These are phyloP conservation scores for Pardalotus punctatus DNA, from an alignment of 2,113 vertebrate species.

Conservation along the genomic window DNA sequence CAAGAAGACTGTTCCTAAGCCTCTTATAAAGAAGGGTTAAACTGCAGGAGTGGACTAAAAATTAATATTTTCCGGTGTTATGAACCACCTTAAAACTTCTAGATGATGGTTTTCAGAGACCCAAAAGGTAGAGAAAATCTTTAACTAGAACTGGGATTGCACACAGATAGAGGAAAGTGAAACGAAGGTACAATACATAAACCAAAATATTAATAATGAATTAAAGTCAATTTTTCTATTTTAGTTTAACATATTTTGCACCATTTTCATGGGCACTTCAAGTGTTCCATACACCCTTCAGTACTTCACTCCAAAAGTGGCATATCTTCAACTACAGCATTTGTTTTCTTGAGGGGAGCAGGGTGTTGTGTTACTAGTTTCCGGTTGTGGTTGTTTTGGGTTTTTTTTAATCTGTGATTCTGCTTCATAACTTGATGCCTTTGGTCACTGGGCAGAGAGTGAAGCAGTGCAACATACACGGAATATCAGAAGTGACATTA, in stretches of 20 bases:
- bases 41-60: background rate
- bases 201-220: background rate
- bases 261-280: background rate
- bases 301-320: background rate
- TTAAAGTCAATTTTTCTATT: background rate
- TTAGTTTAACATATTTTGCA: background rate
- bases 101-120: background rate
- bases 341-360: background rate
- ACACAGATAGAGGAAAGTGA: background rate
- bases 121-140: background rate
- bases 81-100: background rate
- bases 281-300: background rate
- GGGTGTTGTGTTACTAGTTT: background rate
- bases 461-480: background rate
- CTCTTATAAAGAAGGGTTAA: background rate
- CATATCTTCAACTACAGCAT: background rate
- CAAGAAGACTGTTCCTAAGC: background rate
- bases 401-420: background rate
- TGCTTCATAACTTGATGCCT: constrained; percentile 8
- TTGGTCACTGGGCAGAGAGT: background rate
- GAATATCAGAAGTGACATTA: background rate
- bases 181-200: background rate
- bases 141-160: background rate
- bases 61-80: background rate
- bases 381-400: background rate